phyloP scores from a whole-genome alignment of 1,140 invertebrate genomes.

The Leptopilina boulardi region DNA sequence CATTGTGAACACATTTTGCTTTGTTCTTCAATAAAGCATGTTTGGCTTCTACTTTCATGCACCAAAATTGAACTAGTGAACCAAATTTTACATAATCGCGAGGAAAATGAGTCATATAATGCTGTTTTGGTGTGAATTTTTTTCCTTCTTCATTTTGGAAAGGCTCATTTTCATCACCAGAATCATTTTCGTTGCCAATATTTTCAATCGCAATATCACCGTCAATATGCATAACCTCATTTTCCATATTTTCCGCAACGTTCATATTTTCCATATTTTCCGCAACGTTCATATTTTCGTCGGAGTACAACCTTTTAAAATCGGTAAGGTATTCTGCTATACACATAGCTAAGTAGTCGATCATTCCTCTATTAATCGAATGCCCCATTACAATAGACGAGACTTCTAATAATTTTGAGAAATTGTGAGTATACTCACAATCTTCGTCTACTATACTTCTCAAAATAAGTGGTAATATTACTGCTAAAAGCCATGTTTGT shows the following conservation, averaged over 20 bases:
- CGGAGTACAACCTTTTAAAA: slow-evolving; percentile 23
- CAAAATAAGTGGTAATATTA: neutral
- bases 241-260: too few relatives aligned
- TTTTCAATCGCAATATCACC: neutral
- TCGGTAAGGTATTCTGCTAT: neutral
- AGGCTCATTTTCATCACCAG: neutral
- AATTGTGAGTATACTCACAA: neutral
- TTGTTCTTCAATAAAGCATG: slow-evolving; percentile 36
- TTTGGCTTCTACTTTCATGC: slow-evolving; percentile 35
- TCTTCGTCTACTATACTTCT: neutral
- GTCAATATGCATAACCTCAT: too few relatives aligned
- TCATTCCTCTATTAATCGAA: neutral
- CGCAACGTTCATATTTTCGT: too few relatives aligned
- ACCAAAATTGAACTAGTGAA: slow-evolving; percentile 34
- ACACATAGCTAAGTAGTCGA: neutral
- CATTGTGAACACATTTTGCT: neutral
- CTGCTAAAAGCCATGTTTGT: neutral
- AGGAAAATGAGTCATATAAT: slow-evolving; percentile 41
- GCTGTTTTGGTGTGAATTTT: slow-evolving; percentile 41
- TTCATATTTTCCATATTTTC: too few relatives aligned
- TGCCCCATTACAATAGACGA: neutral
- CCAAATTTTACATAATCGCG: slow-evolving; percentile 30
- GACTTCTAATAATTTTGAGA: neutral
- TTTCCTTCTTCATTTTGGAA: neutral
- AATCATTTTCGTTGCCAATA: neutral